phyloP scores from a whole-genome alignment of 1,140 invertebrate species.

The Aplysia californica region DNA sequence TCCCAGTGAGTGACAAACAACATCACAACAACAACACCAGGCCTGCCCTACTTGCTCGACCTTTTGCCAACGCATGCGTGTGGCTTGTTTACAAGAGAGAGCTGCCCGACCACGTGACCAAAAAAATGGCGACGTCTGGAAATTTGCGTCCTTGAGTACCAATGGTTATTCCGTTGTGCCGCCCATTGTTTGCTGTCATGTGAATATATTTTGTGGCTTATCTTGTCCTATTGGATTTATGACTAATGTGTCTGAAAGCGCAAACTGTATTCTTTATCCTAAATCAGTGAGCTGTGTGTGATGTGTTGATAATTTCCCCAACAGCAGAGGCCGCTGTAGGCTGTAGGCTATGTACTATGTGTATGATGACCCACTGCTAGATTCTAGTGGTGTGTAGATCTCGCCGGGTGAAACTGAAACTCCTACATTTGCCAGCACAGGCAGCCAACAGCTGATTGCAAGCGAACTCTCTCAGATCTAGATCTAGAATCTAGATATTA shows the following conservation, averaged over 20 bases:
- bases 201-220: background rate
- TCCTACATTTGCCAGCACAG: background rate
- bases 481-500: background rate
- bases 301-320: too few species aligned
- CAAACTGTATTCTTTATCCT: background rate
- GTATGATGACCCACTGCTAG: background rate
- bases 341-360: background rate
- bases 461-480: background rate
- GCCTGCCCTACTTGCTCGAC: too few species aligned
- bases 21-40: too few species aligned
- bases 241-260: background rate
- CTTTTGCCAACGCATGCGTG: background rate
- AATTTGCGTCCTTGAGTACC: background rate
- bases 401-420: background rate
- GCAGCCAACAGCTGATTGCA: background rate
- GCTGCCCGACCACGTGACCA: background rate
- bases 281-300: background rate
- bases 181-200: background rate
- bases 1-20: too few species aligned
- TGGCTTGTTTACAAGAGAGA: background rate
- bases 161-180: too few species aligned
- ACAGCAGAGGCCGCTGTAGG: background rate
- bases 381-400: background rate
- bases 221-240: background rate
- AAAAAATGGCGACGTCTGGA: background rate